Base-by-base conservation (phyloP, 1,140 invertebrate species). In the Oncopodura yosiiana region DNA sequence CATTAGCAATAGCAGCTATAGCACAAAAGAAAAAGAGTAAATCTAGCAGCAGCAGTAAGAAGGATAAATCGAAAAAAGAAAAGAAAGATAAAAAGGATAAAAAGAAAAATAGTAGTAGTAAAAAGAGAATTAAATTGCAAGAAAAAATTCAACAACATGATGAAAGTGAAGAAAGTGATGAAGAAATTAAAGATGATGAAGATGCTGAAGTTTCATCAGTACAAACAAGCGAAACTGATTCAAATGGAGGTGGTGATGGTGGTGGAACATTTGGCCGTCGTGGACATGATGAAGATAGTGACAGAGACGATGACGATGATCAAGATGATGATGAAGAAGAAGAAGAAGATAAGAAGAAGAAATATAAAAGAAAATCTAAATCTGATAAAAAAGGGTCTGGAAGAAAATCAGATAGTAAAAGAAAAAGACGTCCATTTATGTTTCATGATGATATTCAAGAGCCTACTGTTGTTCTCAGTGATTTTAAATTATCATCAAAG, bases 181-280 rank as follows among this genome's bases (percentile, higher is more conserved):
- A 65, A 56, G 44, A 56, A 8, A 54, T 54, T 14, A 44, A 39
- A 18, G 56, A 59, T 24, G 46, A 60, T 19, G 61, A 62, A 26
- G 62, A 62, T 27, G 41, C 44, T 23, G 65, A 51, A 52, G 71
- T 69, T 45, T 72, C 60, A 66, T n/a, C n/a, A 73, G 73, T 66
- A 65, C 51, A 65, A 70, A 63, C 62, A 72, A 44, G 72, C 63
- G 57, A 69, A 26, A 67, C 70, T 43, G 71, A 69, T 27, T 66
- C 68, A 12, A 59, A 65, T 16, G 60, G 63, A 18, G 63, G 58
- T 44, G 49, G 64, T 45, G 53, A 66, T 56, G 43, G 58, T 58
- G 44, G 65, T 48, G 64, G 55, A 49, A 27, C 38, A 53, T 54
- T 50, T 43, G 26, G 58, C 62, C 19, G 62, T 59, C 9, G 63